Base-by-base conservation (phyloP, 1,140 invertebrate species). In the Eupeodes corollae region DNA sequence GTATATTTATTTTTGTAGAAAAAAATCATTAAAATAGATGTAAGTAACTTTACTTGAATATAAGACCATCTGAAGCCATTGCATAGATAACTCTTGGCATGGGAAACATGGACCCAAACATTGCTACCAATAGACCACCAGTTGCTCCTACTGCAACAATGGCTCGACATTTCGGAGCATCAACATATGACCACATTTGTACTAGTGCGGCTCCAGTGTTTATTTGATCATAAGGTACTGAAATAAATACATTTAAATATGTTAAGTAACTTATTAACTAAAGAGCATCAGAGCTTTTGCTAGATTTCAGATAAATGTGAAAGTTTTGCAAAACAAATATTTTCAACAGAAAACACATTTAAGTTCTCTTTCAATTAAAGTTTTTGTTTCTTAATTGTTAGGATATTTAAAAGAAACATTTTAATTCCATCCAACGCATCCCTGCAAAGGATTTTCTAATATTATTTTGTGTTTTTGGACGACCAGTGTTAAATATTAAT, bases 61-160 rank as follows among this genome's bases (percentile, higher is more conserved):
- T 84, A 10, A 97, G 77, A 21, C 91, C 89, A 65, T 96, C 93
- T 58, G 83, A 82, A 16, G 91, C 89, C 90, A 96, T 95, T 26
- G 90, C 88, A 67, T 94, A 96, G 18, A 96, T 82, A 49, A 95
- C 85, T 51, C 93, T 76, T 3, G 93, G 92, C 82, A 97, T 86
- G 3, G 91, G 91, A 69, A 94, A 97, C 86, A 96, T 93, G n/a
- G 88, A 90, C 12, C 91, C 92, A 52, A 97, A 89, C 84, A 97
- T 90, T 50, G 88, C 90, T 5, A 94, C 91, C 1, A 86, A 86
- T 12, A 96, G 76, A 18, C 89, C 91, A 15, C 91, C 88, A 10
- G 95, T 70, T 1, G 90, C 91, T 1, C 90, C 93, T 8, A 93
- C 71, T 0, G 88, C 91, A 1, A 95, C 89, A 48, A 96, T 79